Percentiles rank a stretch among this genome's conserved stretches.
Conservation (phyloP, 2,113 vertebrate genomes). For the Thalassarche chlororhynchos region DNA sequence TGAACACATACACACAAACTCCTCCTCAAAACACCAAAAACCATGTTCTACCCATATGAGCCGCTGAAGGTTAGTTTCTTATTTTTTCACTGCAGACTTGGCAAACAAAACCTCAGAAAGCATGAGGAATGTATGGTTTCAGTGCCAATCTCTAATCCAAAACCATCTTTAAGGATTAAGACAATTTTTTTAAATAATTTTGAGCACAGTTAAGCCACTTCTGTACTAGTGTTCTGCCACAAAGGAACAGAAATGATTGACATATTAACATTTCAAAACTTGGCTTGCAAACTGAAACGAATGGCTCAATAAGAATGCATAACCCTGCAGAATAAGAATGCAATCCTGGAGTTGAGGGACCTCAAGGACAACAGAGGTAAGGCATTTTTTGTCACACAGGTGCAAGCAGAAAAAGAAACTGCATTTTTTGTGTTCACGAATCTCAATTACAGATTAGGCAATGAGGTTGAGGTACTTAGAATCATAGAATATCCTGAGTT, state of each 20-base stretch:
- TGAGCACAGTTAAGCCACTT: neutral
- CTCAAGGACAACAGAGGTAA: neutral
- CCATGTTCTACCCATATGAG: rapidly evolving
- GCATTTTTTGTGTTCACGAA: neutral
- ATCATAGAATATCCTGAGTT: neutral
- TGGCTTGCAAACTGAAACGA: neutral
- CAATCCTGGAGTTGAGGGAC: neutral
- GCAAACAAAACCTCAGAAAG: neutral
- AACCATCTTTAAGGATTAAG: neutral
- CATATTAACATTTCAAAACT: neutral
- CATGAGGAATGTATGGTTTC: neutral
- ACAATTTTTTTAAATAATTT: neutral
- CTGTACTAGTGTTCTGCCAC: neutral
- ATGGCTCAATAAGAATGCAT: neutral
- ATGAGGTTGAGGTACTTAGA: neutral
- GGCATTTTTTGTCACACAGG: neutral
- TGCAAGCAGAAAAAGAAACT: neutral
- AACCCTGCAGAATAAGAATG: neutral
- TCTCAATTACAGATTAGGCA: neutral
- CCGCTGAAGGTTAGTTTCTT: neutral
- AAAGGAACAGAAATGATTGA: neutral
- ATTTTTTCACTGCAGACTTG: neutral
- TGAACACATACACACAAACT: neutral
- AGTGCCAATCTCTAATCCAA: neutral
- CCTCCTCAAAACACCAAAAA: neutral